Evolutionary conservation across 2,113 vertebrate species (phyloP).

Genomic region (Pachycephala philippinensis): DNA sequence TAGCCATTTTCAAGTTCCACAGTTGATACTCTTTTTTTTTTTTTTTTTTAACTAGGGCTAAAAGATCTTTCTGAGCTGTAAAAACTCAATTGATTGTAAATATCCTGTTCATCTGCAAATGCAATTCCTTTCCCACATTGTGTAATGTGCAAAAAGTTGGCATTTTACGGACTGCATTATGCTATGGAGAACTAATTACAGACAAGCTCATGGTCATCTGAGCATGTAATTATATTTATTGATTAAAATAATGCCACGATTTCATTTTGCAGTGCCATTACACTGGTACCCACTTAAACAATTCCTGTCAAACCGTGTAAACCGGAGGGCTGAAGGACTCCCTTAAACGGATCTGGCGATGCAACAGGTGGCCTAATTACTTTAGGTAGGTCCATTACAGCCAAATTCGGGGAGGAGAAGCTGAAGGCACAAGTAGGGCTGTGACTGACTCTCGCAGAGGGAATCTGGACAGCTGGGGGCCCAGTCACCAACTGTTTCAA

Average conservation of each 20-base stretch:
- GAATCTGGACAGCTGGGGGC: constrained; percentile 1
- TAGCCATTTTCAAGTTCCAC: neutral
- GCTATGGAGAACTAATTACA: neutral
- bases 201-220: neutral
- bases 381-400: constrained; percentile 7
- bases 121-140: neutral
- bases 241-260: neutral
- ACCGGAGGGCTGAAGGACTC: neutral
- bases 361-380: constrained; percentile 18
- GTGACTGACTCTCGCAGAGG: neutral
- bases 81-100: neutral
- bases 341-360: neutral
- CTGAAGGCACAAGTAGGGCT: neutral
- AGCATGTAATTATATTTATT: neutral
- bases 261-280: neutral
- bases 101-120: neutral
- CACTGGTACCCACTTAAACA: neutral
- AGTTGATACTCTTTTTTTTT: neutral
- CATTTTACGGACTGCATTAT: neutral
- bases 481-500: neutral
- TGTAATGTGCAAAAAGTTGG: neutral
- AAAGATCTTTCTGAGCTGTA: neutral
- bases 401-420: neutral
- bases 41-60: neutral
- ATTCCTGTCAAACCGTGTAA: constrained; percentile 12